These are phyloP conservation scores for Luperina testacea DNA, from an alignment of 2,888 invertebrate species.

Conservation along the genomic window DNA sequence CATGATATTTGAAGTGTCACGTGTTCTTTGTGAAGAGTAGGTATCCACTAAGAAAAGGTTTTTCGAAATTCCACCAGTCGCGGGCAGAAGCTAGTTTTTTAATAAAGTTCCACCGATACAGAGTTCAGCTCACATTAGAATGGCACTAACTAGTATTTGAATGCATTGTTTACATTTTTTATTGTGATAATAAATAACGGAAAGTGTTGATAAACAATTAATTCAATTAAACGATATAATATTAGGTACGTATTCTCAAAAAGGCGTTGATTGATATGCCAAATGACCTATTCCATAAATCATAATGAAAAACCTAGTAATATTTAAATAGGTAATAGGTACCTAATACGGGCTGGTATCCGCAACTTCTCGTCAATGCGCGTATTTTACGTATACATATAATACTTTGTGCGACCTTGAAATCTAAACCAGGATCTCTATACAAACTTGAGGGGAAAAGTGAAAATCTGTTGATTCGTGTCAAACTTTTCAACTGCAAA, in stretches of 20 bases:
- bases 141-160: slow-evolving; percentile 8
- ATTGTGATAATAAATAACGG: slow-evolving; percentile 7
- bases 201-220: not conserved
- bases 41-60: too few species aligned
- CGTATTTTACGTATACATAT: too few species aligned
- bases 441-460: not conserved
- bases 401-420: too few species aligned
- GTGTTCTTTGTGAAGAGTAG: too few species aligned
- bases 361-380: too few species aligned
- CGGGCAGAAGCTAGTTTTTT: not conserved
- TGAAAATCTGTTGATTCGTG: not conserved
- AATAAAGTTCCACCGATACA: slow-evolving; percentile 30
- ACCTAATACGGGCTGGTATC: too few species aligned
- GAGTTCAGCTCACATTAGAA: not conserved
- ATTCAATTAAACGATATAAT: not conserved
- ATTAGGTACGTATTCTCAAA: not conserved
- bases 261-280: not conserved
- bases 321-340: too few species aligned
- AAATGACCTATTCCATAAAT: not conserved
- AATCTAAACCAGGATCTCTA: not conserved
- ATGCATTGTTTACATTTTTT: slow-evolving; percentile 2
- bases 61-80: too few species aligned
- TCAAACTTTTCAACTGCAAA: not conserved
- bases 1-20: too few species aligned
- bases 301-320: too few species aligned